Percentiles rank a stretch among this genome's conserved stretches.
phyloP scores from a whole-genome alignment of 1,140 invertebrate species.

The Aphelenchoides besseyi region DNA sequence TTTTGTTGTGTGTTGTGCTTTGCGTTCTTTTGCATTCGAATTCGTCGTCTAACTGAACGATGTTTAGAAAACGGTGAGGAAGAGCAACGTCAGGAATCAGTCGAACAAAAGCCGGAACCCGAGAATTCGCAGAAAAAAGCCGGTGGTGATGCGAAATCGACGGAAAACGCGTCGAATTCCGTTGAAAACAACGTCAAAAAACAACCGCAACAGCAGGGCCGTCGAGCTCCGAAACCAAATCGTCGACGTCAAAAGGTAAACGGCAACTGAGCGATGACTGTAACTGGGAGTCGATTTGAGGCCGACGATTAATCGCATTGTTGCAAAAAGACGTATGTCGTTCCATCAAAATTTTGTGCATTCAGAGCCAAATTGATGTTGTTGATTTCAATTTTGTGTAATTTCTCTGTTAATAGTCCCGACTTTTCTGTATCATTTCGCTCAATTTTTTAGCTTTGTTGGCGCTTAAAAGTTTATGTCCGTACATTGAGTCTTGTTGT shows the following conservation, averaged over 20 bases:
- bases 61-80: background rate
- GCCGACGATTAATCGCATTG: too few species aligned
- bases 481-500: too few species aligned
- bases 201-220: background rate
- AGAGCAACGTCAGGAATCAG: background rate
- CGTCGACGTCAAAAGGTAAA: background rate
- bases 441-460: background rate
- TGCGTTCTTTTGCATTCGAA: background rate
- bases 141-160: background rate
- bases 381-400: background rate
- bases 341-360: too few species aligned
- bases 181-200: background rate
- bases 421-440: background rate
- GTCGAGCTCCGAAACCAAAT: background rate
- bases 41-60: background rate
- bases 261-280: too few species aligned
- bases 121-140: background rate
- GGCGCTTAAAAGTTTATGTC: too few species aligned
- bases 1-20: slow-evolving; percentile 1
- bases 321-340: too few species aligned
- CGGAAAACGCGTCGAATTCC: background rate
- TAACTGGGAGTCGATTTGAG: too few species aligned
- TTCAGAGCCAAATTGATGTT: too few species aligned
- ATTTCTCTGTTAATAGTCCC: background rate
- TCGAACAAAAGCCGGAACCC: background rate